These are phyloP conservation scores for Symphodus melops DNA, from an alignment of 2,113 vertebrate genomes.

Conservation along the genomic window DNA sequence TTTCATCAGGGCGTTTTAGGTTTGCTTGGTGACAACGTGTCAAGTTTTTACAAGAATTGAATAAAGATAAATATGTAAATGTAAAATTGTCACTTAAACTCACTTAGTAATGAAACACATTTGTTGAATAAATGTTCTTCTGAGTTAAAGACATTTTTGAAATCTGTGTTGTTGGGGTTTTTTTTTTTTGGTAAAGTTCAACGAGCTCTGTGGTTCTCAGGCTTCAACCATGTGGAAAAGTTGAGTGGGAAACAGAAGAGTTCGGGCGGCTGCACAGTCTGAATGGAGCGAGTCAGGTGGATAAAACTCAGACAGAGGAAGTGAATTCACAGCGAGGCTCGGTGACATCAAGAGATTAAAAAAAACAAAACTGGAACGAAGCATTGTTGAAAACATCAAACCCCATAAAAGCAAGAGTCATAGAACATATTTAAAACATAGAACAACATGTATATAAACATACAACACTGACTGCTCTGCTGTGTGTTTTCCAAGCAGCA, in stretches of 20 bases:
- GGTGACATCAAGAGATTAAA: constrained; percentile 3
- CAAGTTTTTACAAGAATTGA: background rate
- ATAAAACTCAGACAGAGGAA: constrained; percentile 6
- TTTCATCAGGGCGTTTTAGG: background rate
- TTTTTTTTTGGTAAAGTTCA: background rate
- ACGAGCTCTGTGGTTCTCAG: constrained; percentile 25
- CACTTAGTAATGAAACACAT: background rate
- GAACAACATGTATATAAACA: no score
- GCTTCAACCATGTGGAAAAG: constrained; percentile 24
- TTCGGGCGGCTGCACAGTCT: constrained; percentile 50
- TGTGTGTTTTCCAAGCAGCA: no score
- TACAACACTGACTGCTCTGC: no score
- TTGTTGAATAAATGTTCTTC: constrained; percentile 4
- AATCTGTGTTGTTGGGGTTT: background rate
- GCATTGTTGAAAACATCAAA: no score
- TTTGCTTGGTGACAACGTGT: background rate
- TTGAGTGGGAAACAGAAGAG: constrained; percentile 22
- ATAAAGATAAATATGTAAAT: constrained; percentile 19
- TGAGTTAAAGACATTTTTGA: constrained; percentile 47
- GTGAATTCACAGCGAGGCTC: constrained; percentile 1
- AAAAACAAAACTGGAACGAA: background rate
- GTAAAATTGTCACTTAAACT: constrained; percentile 8
- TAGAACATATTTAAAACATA: no score
- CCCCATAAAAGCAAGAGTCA: no score
- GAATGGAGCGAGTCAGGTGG: constrained; percentile 50